Base-by-base conservation (phyloP, 2,888 invertebrate genomes). In the Ypsolopha sequella region DNA sequence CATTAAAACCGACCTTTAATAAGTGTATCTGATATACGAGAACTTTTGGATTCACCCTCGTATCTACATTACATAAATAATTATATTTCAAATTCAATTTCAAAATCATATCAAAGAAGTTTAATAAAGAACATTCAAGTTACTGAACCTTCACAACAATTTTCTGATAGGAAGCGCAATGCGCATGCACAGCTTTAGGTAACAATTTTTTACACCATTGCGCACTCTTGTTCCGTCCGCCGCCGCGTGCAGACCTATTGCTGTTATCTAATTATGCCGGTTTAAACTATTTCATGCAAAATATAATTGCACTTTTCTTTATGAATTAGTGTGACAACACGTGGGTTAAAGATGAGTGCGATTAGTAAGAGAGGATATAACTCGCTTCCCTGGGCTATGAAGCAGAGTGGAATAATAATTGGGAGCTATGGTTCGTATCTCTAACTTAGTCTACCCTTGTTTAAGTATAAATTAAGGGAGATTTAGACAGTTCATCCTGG, bases 161-260 rank as follows among this genome's bases (percentile, higher is more conserved):
- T 33, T 33, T 11, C 6, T 9, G 53, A 52, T 62, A 75, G 78
- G 79, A 79, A 79, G 70, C 65, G 63, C 56, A 24, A 36, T 24
- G 24, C 2, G 24, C 24, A 57, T 63, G 64, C 64, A 66, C n/a
- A 33, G 61, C 54, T 69, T 71, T 73, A 74, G 71, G 70, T 74
- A 79, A 73, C 61, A 35, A 55, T 52, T 55, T 56, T 66, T 58
- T 69, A 68, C 61, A 59, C 62, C 61, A 70, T 60, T 67, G 66
- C 58, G 48, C 74, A 73, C 68, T 75, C 52, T 53, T 48, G 60
- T 71, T 66, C 72, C 71, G 63, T 62, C 54, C 57, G 60, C 56
- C 58, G 66, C 48, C 55, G 54, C 52, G 68, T 51, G 44, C 59
- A 59, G 68, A 62, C 71, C 72, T 63, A 55, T 48, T 38, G 46